Conservation (phyloP, 2,797 vertebrate species). For the Hozukius guyotensis region DNA sequence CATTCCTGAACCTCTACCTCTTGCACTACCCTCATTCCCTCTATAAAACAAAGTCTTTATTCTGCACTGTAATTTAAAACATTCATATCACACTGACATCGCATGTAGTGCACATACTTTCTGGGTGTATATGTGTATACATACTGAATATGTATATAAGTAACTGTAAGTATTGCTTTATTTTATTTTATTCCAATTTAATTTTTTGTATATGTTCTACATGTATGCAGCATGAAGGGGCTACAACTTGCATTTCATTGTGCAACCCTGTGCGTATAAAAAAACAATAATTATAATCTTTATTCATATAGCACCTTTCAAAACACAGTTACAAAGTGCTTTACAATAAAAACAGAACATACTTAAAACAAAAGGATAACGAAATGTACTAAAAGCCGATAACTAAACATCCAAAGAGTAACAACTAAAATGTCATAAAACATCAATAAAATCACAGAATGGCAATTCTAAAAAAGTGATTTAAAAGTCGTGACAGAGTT, state of each 20-base stretch:
- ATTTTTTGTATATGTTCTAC: background rate
- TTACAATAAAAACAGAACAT: too few species aligned
- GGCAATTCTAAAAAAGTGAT: too few species aligned
- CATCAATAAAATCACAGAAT: too few species aligned
- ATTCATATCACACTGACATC: background rate
- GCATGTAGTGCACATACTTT: background rate
- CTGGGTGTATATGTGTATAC: background rate
- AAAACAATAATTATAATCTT: too few species aligned
- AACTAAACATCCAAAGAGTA: too few species aligned
- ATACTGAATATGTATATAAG: background rate
- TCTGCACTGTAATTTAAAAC: background rate
- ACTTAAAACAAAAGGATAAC: too few species aligned
- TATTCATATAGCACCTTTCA: too few species aligned
- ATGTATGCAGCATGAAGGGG: background rate
- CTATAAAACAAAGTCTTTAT: background rate
- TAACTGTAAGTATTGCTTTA: background rate
- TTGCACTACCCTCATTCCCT: background rate
- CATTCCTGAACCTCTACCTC: background rate
- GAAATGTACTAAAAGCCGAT: too few species aligned
- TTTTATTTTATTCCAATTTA: background rate
- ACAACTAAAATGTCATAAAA: too few species aligned
- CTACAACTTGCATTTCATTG: background rate
- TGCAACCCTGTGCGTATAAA: too few species aligned
- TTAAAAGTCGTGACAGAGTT: too few species aligned
- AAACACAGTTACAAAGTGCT: too few species aligned